A percentile compares a stretch with the other conserved stretches of the same genome.
These are phyloP conservation scores for Enteromius trimaculatus DNA, from an alignment of 2,797 vertebrate species.

Conservation along the genomic window DNA sequence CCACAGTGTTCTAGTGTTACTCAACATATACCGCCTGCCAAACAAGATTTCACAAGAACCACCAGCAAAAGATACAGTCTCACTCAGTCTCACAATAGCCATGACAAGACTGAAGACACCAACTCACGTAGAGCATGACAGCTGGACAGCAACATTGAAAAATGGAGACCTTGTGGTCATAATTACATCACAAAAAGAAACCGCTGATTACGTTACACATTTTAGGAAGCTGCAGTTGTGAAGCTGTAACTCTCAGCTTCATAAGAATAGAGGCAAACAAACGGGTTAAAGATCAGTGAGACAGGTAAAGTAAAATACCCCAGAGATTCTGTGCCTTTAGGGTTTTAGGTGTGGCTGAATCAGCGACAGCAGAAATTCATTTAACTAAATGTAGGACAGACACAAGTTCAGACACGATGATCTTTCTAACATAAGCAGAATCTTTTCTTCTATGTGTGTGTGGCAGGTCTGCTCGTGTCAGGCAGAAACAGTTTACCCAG, in stretches of 20 bases:
- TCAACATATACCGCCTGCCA: slow-evolving; percentile 35
- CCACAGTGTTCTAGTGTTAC: slow-evolving; percentile 17
- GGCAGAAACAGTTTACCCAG: slow-evolving; percentile 1
- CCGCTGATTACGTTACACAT: background rate
- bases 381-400: slow-evolving; percentile 24
- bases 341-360: slow-evolving; percentile 15
- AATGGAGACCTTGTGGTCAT: slow-evolving; percentile 11
- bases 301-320: slow-evolving; percentile 5
- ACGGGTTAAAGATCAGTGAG: background rate
- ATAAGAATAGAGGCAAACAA: background rate
- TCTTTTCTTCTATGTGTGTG: background rate
- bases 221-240: background rate
- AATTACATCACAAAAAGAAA: background rate
- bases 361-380: slow-evolving; percentile 31
- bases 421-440: background rate
- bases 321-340: slow-evolving; percentile 24
- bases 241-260: background rate
- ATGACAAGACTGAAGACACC: background rate
- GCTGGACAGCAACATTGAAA: background rate
- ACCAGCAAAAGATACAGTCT: slow-evolving; percentile 17
- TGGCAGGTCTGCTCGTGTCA: slow-evolving; percentile 21
- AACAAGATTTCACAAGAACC: slow-evolving; percentile 28
- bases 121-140: background rate
- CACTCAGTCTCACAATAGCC: background rate
- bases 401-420: slow-evolving; percentile 19